Evolutionary conservation across 92 coral and sea anemone genomes (phyloP).

Genomic region (Nematostella vectensis): DNA sequence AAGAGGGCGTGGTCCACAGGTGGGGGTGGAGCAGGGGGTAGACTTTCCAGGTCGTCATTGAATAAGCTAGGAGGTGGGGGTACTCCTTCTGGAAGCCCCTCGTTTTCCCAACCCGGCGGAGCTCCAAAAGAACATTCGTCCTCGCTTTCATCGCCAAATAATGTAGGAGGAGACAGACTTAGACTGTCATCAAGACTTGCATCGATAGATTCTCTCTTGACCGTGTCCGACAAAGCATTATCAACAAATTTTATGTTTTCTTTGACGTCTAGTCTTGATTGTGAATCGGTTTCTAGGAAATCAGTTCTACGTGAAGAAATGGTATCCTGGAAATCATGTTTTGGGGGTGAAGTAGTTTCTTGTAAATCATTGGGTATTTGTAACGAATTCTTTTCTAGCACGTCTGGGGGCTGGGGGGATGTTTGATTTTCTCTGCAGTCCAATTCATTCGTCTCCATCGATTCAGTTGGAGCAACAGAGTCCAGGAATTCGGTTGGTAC

Average conservation of each 20-base stretch:
- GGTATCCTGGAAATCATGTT: neutral
- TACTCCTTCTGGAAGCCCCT: slow-evolving; percentile 1
- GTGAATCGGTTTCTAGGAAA: no score
- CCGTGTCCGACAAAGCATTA: neutral
- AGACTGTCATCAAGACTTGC: neutral
- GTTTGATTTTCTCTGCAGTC: no score
- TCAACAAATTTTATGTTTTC: no score
- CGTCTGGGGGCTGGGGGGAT: no score
- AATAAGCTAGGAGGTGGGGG: slow-evolving; percentile 70
- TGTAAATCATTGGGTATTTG: no score
- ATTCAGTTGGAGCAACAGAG: no score
- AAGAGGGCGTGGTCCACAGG: neutral
- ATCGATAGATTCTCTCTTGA: neutral
- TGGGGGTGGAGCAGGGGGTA: slow-evolving; percentile 39
- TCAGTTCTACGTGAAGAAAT: no score
- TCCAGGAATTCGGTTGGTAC: neutral
- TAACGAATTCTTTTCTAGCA: no score
- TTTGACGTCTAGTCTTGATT: no score
- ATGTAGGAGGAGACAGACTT: slow-evolving; percentile 39
- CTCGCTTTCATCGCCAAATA: slow-evolving; percentile 54
- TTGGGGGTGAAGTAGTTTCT: neutral
- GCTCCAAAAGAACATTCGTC: slow-evolving; percentile 5
- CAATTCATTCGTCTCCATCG: no score
- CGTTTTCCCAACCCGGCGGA: slow-evolving; percentile 4
- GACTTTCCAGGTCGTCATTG: slow-evolving; percentile 57